phyloP scores from a whole-genome alignment of 2,797 vertebrate species.

The Trematomus bernacchii region DNA sequence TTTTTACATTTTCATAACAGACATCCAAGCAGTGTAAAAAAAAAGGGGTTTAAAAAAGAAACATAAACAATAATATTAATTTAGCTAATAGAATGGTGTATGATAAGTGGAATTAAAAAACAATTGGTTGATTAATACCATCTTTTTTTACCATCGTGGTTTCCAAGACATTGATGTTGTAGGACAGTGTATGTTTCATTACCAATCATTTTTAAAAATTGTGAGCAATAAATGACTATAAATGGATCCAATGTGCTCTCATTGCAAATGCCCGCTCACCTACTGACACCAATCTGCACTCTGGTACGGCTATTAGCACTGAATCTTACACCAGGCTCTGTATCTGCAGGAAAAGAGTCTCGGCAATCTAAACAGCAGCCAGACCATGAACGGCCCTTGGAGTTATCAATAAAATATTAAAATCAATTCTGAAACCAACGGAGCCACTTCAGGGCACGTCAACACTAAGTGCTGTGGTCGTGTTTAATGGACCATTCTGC shows the following conservation, averaged over 20 bases:
- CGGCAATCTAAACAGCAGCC: slow-evolving; percentile 3
- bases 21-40: background rate
- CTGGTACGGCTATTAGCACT: background rate
- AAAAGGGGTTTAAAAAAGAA: background rate
- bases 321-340: background rate
- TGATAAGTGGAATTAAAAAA: background rate
- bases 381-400: background rate
- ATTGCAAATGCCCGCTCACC: background rate
- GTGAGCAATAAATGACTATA: background rate
- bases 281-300: background rate
- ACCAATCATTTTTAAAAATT: background rate
- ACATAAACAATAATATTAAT: background rate
- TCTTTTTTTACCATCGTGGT: no score
- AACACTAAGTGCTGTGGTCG: background rate
- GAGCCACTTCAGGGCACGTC: background rate
- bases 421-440: slow-evolving; percentile 19
- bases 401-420: slow-evolving; percentile 29
- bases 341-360: background rate
- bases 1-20: no score
- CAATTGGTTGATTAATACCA: no score
- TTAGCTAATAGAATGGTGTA: background rate
- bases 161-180: background rate
- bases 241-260: background rate
- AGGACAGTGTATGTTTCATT: background rate
- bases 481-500: background rate